Conservation (phyloP, 2,888 invertebrate species). For the Chloromyia formosa region DNA sequence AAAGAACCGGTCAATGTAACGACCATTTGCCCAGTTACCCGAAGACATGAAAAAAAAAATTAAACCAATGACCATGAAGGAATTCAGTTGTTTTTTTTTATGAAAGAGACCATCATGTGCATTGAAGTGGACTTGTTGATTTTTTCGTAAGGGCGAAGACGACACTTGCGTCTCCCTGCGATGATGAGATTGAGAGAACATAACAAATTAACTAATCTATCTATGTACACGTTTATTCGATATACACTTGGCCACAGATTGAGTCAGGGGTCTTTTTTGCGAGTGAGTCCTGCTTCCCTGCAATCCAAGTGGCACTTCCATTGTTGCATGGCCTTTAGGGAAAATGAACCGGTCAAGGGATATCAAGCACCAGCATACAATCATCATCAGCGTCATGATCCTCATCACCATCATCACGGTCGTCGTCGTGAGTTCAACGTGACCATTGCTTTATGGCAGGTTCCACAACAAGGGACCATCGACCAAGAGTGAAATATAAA, state of each 20-base stretch:
- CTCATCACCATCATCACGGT: background rate
- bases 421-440: too few species aligned
- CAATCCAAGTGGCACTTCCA: too few species aligned
- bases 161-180: conserved; percentile 36
- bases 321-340: background rate
- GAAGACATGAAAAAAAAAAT: background rate
- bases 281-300: too few species aligned
- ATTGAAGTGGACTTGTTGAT: too few species aligned
- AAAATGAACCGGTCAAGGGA: conserved; percentile 40
- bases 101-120: too few species aligned
- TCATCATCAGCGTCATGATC: background rate
- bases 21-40: too few species aligned
- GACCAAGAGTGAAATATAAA: background rate
- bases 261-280: too few species aligned
- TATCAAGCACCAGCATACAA: background rate
- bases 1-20: too few species aligned
- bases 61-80: conserved; percentile 29
- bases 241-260: background rate
- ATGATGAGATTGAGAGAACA: background rate
- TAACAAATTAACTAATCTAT: conserved; percentile 36
- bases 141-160: background rate
- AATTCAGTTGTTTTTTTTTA: conserved; percentile 8
- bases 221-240: conserved; percentile 26
- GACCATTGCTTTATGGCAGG: too few species aligned
- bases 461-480: too few species aligned